Conservation (phyloP, 1,140 invertebrate species). For the Lucilia cuprina region DNA sequence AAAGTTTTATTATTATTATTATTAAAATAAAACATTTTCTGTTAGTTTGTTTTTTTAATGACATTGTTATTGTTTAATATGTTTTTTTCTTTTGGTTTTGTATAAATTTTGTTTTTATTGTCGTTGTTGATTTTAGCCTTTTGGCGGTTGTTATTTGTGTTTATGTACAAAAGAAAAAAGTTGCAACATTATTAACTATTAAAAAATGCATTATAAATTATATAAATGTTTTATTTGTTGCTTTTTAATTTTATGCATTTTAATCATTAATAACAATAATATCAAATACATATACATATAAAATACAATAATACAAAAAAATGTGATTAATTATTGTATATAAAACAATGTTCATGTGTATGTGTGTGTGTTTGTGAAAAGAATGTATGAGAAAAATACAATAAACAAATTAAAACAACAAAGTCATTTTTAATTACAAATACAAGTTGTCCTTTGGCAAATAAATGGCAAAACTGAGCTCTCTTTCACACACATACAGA, state of each 20-base stretch:
- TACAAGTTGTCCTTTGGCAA: constrained; percentile 17
- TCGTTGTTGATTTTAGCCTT: constrained; percentile 1
- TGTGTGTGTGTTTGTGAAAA: neutral
- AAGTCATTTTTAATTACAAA: constrained; percentile 32
- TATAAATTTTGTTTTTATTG: neutral
- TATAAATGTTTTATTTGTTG: neutral
- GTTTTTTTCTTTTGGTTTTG: neutral
- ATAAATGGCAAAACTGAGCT: neutral
- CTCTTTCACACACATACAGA: neutral
- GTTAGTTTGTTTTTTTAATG: neutral
- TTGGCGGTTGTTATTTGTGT: neutral
- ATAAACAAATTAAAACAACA: constrained; percentile 37
- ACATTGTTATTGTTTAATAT: neutral
- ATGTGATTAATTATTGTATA: constrained; percentile 1
- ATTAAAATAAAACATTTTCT: constrained; percentile 2
- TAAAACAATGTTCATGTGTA: neutral
- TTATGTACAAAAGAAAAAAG: neutral
- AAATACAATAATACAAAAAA: neutral
- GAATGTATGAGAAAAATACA: constrained; percentile 19
- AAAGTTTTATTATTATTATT: neutral
- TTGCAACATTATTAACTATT: neutral
- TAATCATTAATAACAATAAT: neutral
- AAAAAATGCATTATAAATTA: neutral
- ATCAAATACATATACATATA: neutral
- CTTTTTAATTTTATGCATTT: constrained; percentile 16